phyloP scores from a whole-genome alignment of 2,797 vertebrate species.

The Spheniscus humboldti region DNA sequence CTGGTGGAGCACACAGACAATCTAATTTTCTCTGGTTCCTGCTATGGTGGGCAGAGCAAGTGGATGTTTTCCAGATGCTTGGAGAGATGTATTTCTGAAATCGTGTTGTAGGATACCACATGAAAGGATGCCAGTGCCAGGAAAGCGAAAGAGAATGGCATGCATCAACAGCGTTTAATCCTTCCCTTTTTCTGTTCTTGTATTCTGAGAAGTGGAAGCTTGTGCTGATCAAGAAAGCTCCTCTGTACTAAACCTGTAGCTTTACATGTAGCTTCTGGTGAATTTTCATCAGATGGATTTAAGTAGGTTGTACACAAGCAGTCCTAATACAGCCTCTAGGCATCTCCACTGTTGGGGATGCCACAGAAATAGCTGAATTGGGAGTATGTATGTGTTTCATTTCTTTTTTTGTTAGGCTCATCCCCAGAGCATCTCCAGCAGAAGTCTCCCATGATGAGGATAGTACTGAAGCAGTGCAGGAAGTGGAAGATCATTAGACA shows the following conservation, averaged over 20 bases:
- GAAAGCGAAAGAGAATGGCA: not conserved
- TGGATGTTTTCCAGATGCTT: slow-evolving; percentile 43
- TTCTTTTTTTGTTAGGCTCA: not conserved
- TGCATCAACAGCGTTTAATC: not conserved
- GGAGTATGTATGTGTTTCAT: not conserved
- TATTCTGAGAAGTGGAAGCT: not conserved
- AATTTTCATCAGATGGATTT: not conserved
- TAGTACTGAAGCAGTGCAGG: not conserved
- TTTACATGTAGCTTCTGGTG: not conserved
- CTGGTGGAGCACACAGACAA: not conserved
- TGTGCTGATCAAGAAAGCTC: not conserved
- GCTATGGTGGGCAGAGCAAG: not conserved
- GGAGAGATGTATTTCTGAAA: slow-evolving; percentile 14
- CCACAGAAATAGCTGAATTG: not conserved
- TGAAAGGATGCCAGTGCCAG: not conserved
- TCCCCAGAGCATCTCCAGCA: not conserved
- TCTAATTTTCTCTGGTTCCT: not conserved
- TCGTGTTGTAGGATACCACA: not conserved
- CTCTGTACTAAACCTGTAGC: not conserved
- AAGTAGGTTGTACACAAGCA: not conserved
- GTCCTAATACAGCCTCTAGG: not conserved
- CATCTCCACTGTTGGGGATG: not conserved
- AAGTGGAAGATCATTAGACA: not conserved
- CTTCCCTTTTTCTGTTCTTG: not conserved
- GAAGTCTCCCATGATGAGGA: not conserved